These are phyloP conservation scores for Trinorchestia longiramus DNA, from an alignment of 1,140 invertebrate genomes.

Conservation along the genomic window DNA sequence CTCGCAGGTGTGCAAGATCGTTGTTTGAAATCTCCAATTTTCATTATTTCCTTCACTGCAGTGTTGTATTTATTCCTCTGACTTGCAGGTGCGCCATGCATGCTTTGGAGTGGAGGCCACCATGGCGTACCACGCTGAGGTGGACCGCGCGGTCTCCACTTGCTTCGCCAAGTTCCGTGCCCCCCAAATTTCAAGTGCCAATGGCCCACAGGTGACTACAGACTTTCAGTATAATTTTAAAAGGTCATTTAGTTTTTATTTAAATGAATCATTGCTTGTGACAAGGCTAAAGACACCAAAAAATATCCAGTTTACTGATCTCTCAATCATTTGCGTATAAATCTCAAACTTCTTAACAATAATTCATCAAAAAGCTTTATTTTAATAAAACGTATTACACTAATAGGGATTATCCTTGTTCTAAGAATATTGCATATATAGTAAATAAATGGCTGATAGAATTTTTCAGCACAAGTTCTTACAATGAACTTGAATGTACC, in stretches of 20 bases:
- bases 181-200: background rate
- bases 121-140: slow-evolving; percentile 27
- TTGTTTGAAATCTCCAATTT: background rate
- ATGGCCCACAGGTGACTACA: background rate
- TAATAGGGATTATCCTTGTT: too few relatives aligned
- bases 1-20: background rate
- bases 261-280: background rate
- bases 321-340: too few relatives aligned
- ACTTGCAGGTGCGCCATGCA: background rate
- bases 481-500: too few relatives aligned
- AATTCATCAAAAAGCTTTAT: background rate
- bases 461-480: too few relatives aligned
- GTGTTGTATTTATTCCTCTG: background rate
- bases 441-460: too few relatives aligned
- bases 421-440: too few relatives aligned
- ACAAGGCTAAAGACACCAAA: background rate
- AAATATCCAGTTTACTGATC: background rate
- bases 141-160: background rate
- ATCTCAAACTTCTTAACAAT: background rate
- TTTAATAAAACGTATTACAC: background rate
- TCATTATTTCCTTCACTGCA: too few relatives aligned
- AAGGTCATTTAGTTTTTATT: background rate
- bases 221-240: background rate
- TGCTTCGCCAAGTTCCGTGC: slow-evolving; percentile 35
- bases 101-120: slow-evolving; percentile 5